phyloP scores from a whole-genome alignment of 1,140 invertebrate species.

The Rhynchophorus ferrugineus region DNA sequence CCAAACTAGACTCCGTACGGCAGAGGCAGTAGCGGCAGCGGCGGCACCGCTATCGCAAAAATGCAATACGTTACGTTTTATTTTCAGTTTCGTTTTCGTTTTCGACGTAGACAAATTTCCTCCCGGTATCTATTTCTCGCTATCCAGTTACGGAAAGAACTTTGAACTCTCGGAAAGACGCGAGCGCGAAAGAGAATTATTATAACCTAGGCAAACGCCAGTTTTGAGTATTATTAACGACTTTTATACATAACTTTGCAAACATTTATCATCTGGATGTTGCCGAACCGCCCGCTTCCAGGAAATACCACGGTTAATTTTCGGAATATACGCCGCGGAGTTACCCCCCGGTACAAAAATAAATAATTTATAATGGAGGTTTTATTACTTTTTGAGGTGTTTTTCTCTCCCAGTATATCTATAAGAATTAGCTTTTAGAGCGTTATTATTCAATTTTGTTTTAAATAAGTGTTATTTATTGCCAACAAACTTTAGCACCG shows the following conservation, averaged over 20 bases:
- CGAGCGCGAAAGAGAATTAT: slow-evolving; percentile 34
- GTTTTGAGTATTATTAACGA: slow-evolving; percentile 42
- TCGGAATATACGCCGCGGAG: slow-evolving; percentile 16
- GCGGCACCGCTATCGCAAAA: slow-evolving; percentile 10
- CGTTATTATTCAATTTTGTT: neutral
- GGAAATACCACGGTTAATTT: slow-evolving; percentile 27
- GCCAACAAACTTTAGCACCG: neutral
- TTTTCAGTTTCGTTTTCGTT: slow-evolving; percentile 21
- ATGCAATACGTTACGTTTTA: slow-evolving; percentile 19
- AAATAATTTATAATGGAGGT: slow-evolving; percentile 18
- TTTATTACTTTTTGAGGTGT: slow-evolving; percentile 3
- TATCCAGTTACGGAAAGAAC: slow-evolving; percentile 36
- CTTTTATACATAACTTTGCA: slow-evolving; percentile 40
- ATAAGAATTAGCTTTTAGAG: neutral
- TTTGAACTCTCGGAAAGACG: slow-evolving; percentile 38
- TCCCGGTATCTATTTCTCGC: slow-evolving; percentile 36
- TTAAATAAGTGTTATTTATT: neutral
- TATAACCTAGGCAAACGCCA: slow-evolving; percentile 38
- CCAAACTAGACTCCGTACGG: too few relatives aligned
- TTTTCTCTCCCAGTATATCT: neutral
- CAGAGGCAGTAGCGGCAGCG: too few relatives aligned
- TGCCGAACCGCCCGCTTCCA: slow-evolving; percentile 19
- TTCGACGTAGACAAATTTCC: slow-evolving; percentile 36
- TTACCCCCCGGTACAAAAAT: slow-evolving; percentile 17
- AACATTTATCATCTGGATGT: slow-evolving; percentile 36